phyloP scores from a whole-genome alignment of 2,113 vertebrate species.

The Tachuris rubrigastra region DNA sequence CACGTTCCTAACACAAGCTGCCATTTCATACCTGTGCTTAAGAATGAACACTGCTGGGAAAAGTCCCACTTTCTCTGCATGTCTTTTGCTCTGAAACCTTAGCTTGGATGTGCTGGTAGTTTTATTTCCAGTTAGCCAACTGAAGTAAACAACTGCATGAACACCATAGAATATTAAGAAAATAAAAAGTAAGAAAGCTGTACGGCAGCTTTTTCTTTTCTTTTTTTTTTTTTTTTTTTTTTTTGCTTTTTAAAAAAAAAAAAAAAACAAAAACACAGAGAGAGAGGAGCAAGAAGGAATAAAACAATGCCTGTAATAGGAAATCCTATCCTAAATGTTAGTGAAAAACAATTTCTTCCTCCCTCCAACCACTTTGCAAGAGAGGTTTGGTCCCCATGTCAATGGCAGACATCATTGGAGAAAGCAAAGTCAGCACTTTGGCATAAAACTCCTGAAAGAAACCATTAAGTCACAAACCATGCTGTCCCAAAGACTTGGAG shows the following conservation, averaged over 20 bases:
- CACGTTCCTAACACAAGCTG: not conserved
- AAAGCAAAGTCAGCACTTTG: slow-evolving; percentile 61
- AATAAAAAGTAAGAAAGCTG: not conserved
- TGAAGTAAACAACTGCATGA: not conserved
- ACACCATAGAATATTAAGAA: not conserved
- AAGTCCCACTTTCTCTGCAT: not conserved
- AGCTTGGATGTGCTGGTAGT: not conserved
- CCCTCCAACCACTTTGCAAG: not conserved
- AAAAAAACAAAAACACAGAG: too few species aligned
- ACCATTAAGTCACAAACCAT: slow-evolving; percentile 62
- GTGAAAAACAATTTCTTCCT: not conserved
- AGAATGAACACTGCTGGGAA: not conserved
- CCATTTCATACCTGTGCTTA: not conserved
- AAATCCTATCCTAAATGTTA: not conserved
- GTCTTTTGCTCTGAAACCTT: not conserved
- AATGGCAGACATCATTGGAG: not conserved
- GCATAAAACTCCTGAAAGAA: slow-evolving; percentile 38
- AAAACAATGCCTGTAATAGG: not conserved
- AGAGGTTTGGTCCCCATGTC: not conserved
- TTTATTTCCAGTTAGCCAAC: not conserved
- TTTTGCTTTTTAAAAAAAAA: not conserved
- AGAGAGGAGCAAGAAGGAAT: not conserved
- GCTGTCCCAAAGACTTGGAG: slow-evolving; percentile 33
- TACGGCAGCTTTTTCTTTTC: not conserved
- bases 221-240: too few species aligned